A percentile compares a stretch with the other conserved stretches of the same genome.
Conservation (phyloP, 2,888 invertebrate genomes). For the Eupithecia pulchellata region DNA sequence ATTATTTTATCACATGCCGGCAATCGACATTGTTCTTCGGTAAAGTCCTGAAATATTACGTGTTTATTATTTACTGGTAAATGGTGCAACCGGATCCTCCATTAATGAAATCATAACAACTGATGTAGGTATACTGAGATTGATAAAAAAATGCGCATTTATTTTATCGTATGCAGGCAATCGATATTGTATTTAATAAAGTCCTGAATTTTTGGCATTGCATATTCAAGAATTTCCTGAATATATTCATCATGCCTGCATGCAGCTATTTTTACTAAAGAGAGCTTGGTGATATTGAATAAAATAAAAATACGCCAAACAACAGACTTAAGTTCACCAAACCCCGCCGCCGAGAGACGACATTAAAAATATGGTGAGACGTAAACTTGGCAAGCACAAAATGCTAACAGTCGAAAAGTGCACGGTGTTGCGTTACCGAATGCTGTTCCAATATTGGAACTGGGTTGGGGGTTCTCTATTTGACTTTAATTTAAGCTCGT, state of each 20-base stretch:
- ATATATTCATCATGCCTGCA: not conserved
- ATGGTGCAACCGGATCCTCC: constrained; percentile 2
- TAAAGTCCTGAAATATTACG: too few species aligned
- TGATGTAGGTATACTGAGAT: not conserved
- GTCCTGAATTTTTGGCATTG: too few species aligned
- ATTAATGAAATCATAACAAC: constrained; percentile 1
- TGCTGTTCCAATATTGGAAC: not conserved
- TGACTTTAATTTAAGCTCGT: too few species aligned
- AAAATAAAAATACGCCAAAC: not conserved
- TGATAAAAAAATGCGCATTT: not conserved
- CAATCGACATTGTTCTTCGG: too few species aligned
- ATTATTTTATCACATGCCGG: too few species aligned
- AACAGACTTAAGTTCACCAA: constrained; percentile 2
- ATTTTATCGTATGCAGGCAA: not conserved
- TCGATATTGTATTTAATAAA: not conserved
- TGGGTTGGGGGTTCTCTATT: not conserved
- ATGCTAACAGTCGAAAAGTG: constrained; percentile 10
- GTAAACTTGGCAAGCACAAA: not conserved
- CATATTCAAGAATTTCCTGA: too few species aligned
- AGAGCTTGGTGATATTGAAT: not conserved
- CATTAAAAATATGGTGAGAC: constrained; percentile 8
- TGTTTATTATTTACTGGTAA: constrained; percentile 2
- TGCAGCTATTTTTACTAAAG: not conserved
- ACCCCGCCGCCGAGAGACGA: not conserved
- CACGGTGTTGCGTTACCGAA: constrained; percentile 1